A percentile compares a stretch with the other conserved stretches of the same genome.
Evolutionary conservation across 1,140 invertebrate species (phyloP).

Genomic region (Rhagoletis zephyria): DNA sequence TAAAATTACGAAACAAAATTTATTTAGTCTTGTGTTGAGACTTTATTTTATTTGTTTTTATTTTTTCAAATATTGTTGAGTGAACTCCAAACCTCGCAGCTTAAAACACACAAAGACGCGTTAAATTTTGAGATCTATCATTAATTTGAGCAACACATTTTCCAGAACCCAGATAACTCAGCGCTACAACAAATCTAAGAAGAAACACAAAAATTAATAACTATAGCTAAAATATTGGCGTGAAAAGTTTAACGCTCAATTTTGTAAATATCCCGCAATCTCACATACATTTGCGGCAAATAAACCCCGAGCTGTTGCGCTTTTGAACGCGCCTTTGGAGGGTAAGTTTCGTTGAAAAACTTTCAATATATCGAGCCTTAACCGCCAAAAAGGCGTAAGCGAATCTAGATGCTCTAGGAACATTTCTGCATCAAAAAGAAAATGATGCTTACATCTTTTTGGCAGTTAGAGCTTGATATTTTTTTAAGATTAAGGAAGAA

Average conservation of each 20-base stretch:
- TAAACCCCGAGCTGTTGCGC: not conserved
- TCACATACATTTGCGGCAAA: not conserved
- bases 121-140: not conserved
- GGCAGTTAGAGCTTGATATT: no score
- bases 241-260: constrained; percentile 5
- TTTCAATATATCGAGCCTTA: no score
- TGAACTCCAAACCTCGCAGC: constrained; percentile 54
- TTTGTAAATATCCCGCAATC: not conserved
- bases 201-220: not conserved
- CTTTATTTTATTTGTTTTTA: not conserved
- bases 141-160: not conserved
- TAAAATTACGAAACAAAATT: constrained; percentile 24
- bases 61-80: not conserved
- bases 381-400: no score
- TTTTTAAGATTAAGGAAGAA: no score
- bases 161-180: not conserved
- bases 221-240: not conserved
- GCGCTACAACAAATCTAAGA: not conserved
- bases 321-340: not conserved
- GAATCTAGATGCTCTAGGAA: no score
- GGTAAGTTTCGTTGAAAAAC: not conserved
- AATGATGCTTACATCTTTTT: no score
- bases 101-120: constrained; percentile 51
- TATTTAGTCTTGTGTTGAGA: not conserved
- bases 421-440: no score